A percentile compares a stretch with the other conserved stretches of the same genome.
Conservation (phyloP, 2,113 vertebrate species). For the crab-eating macaque (Macaca fascicularis) region T2T-MFA8v1.1 NC_088381.1:134726001-134726500, state of each 20-base stretch:
- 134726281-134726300: not conserved
- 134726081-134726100: constrained; percentile 15
- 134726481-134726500: not conserved
- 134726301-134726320: not conserved
- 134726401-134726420: not conserved
- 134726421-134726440: not conserved
- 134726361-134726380: not conserved
- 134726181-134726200: not conserved
- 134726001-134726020: constrained; percentile 6
- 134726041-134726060: not conserved
- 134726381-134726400: not conserved
- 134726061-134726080: not conserved
- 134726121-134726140: not conserved
- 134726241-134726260: not conserved
- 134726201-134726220: not conserved
- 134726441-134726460: not conserved
- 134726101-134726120: constrained; percentile 27
- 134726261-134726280: not conserved
- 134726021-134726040: constrained; percentile 13
- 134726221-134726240: not conserved
- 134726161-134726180: constrained; percentile 38
- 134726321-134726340: not conserved
- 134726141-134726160: not conserved
- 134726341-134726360: not conserved
- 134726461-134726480: not conserved